Base-by-base conservation (phyloP, 2,797 vertebrate genomes). In the Sebastes umbrosus region DNA sequence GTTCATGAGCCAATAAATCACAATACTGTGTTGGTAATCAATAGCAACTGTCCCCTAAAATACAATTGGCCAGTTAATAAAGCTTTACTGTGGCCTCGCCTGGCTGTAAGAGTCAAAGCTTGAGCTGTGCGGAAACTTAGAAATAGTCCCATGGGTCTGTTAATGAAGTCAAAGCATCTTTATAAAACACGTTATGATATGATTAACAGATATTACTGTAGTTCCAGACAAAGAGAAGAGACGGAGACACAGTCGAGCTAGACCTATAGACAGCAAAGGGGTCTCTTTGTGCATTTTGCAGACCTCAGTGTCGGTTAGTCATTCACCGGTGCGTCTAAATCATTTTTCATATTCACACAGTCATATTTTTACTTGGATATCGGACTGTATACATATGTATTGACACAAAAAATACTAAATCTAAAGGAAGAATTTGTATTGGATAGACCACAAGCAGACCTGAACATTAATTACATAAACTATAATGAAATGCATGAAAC, bases 31-130 rank as follows among this genome's bases (percentile, higher is more conserved):
- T 20, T 65, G 20, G 59, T 84, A 68, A 87, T 90, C 75, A 75
- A 82, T 80, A 84, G 43, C 74, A 79, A 79, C 67, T 86, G 74
- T 69, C 55, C 20, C 46, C 58, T 71, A 72, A 83, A 81, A 69
- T 75, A 63, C 62, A 36, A 57, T 3, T 8, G 71, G 46, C 66
- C 43, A 10, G 62, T 6, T 55, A 69, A 82, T 77, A 73, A 85
- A 81, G 54, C 27, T 39, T 46, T 64, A 22, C 27, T 16, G 32
- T 36, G 72, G 66, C 24, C 50, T 83, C 13, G 0, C 32, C 43
- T 59, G 75, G 55, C 24, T 20, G 55, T 36, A 10, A 1, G n/a
- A 65, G 58, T 18, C 14, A 11, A 63, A 29, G 34, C 43, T 13
- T 13, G 59, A 63, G 58, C 24, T 3, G 8, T 58, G 62, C 5